Conservation (phyloP, 1,140 invertebrate species). For the Drosophila paulistorum region DNA sequence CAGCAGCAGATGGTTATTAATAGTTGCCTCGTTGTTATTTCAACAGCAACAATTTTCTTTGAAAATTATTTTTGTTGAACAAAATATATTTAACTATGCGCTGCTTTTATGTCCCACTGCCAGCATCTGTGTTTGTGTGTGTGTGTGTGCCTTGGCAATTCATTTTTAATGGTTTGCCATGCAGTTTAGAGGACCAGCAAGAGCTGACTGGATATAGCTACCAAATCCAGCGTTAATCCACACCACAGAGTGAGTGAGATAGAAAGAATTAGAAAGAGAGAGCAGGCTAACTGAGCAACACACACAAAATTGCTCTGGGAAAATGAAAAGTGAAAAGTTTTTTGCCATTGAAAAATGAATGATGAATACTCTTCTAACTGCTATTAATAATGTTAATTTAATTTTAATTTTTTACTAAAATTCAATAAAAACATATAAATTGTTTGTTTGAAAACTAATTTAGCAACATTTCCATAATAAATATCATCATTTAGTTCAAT, state of each 20-base stretch:
- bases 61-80: constrained; percentile 19
- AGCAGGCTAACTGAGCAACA: constrained; percentile 15
- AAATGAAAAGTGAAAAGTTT: constrained; percentile 1
- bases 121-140: constrained; percentile 14
- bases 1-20: constrained; percentile 59
- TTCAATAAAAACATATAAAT: too few species aligned
- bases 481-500: too few species aligned
- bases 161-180: constrained; percentile 69
- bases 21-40: constrained; percentile 74
- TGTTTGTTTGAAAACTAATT: too few species aligned
- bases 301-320: constrained; percentile 44
- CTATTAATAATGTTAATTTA: too few species aligned
- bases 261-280: constrained; percentile 17
- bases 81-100: constrained; percentile 7
- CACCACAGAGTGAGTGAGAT: constrained; percentile 17
- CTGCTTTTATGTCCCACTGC: too few species aligned
- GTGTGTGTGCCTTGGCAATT: constrained; percentile 59
- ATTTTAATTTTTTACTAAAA: too few species aligned
- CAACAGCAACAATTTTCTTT: constrained; percentile 48
- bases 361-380: not conserved
- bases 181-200: constrained; percentile 35
- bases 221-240: constrained; percentile 44
- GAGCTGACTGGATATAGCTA: constrained; percentile 5
- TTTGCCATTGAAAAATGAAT: not conserved
- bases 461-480: too few species aligned